phyloP scores from a whole-genome alignment of 2,113 vertebrate genomes.

The Eulemur macaco region DNA sequence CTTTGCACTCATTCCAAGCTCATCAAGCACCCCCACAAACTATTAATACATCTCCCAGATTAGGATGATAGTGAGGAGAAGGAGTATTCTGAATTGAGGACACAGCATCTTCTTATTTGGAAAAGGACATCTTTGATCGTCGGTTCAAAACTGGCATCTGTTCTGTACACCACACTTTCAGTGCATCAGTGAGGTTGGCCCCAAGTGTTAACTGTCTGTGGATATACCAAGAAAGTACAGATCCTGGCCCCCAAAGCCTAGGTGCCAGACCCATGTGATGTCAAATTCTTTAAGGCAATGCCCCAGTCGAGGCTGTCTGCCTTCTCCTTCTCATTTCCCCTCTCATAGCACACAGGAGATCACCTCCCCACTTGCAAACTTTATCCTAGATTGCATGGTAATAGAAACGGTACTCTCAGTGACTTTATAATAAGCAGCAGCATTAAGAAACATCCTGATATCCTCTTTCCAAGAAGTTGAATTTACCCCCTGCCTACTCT shows the following conservation, averaged over 20 bases:
- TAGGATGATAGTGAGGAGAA: background rate
- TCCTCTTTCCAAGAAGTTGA: background rate
- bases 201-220: background rate
- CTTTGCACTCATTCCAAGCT: background rate
- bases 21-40: too few relatives aligned
- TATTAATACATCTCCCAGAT: background rate
- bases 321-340: background rate
- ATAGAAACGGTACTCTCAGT: background rate
- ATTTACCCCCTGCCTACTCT: background rate
- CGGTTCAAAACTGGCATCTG: background rate
- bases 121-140: background rate
- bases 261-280: background rate
- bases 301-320: rapidly evolving
- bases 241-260: background rate
- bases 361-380: background rate
- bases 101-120: background rate
- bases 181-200: too few relatives aligned
- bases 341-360: background rate
- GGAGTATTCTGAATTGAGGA: background rate
- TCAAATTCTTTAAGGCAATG: background rate
- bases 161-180: background rate
- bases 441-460: background rate
- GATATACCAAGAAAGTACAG: background rate
- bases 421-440: background rate
- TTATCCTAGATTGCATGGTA: background rate